These are phyloP conservation scores for Drosophila emarginata DNA, from an alignment of 2,888 invertebrate genomes.

Conservation along the genomic window DNA sequence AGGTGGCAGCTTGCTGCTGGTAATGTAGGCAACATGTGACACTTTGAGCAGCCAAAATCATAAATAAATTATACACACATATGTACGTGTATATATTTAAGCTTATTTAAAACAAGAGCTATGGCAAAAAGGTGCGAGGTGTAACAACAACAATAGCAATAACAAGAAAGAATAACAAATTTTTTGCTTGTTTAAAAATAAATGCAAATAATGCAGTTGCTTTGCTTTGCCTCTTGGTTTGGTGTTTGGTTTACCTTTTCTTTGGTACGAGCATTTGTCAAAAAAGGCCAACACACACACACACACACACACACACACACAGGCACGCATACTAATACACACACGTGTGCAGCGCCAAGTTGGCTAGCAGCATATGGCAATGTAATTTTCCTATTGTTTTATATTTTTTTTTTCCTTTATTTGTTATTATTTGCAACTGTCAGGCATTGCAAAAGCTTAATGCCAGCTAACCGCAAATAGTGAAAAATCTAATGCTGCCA, in stretches of 20 bases:
- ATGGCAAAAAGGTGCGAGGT: slow-evolving; percentile 21
- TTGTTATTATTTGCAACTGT: slow-evolving; percentile 49
- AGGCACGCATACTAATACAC: slow-evolving; percentile 17
- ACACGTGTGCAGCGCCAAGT: slow-evolving; percentile 68
- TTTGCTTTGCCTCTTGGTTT: not conserved
- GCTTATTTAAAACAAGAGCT: slow-evolving; percentile 53
- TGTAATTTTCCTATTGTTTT: slow-evolving; percentile 42
- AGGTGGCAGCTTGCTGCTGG: not conserved
- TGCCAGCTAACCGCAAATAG: slow-evolving; percentile 57
- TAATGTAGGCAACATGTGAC: slow-evolving; percentile 24
- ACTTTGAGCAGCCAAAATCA: slow-evolving; percentile 38
- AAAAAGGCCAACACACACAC: slow-evolving; percentile 38
- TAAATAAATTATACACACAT: slow-evolving; percentile 47
- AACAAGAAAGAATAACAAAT: not conserved
- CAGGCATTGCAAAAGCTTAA: slow-evolving; percentile 66
- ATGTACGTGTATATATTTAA: slow-evolving; percentile 36
- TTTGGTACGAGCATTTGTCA: slow-evolving; percentile 39
- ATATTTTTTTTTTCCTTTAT: slow-evolving; percentile 8
- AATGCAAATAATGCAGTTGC: slow-evolving; percentile 32
- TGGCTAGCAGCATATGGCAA: slow-evolving; percentile 60
- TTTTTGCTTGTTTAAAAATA: slow-evolving; percentile 35
- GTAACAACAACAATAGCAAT: not conserved
- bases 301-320: slow-evolving; percentile 20
- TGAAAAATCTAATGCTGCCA: slow-evolving; percentile 26
- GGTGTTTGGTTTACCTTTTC: slow-evolving; percentile 2